Percentiles rank a stretch among this genome's conserved stretches.
These are phyloP conservation scores for Porites divaricata DNA, from an alignment of 92 coral and sea anemone genomes.

Conservation along the genomic window DNA sequence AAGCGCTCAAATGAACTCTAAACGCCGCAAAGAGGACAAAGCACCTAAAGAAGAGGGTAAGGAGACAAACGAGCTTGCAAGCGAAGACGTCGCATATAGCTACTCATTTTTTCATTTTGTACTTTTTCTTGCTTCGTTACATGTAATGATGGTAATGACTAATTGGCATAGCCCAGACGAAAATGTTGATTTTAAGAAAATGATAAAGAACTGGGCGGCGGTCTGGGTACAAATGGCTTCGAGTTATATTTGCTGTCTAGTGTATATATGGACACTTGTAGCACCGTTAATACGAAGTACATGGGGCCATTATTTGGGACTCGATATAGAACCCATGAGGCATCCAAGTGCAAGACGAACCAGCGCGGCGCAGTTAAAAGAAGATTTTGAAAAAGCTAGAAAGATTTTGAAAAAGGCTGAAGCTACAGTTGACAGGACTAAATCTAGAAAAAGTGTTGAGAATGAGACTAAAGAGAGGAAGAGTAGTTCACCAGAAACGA, in stretches of 20 bases:
- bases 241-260: slow-evolving; percentile 89
- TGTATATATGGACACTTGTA: slow-evolving; percentile 96
- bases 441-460: slow-evolving; percentile 18
- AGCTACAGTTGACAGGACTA: slow-evolving; percentile 6
- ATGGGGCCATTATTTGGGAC: slow-evolving; percentile 95
- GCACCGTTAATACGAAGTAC: slow-evolving; percentile 87
- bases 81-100: slow-evolving; percentile 83
- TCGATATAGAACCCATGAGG: slow-evolving; percentile 74
- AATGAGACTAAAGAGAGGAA: slow-evolving; percentile 20
- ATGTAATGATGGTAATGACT: slow-evolving; percentile 97
- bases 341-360: slow-evolving; percentile 80
- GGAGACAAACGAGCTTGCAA: slow-evolving; percentile 52
- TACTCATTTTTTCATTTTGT: slow-evolving; percentile 95
- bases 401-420: slow-evolving; percentile 42
- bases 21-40: slow-evolving; percentile 34
- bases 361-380: slow-evolving; percentile 69
- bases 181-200: slow-evolving; percentile 87
- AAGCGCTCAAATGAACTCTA: slow-evolving; percentile 56
- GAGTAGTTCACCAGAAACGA: not conserved
- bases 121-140: slow-evolving; percentile 88
- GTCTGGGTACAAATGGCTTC: slow-evolving; percentile 99
- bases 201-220: slow-evolving; percentile 98
- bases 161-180: slow-evolving; percentile 99
- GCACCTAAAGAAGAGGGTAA: slow-evolving; percentile 25
- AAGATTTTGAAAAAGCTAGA: slow-evolving; percentile 57